A percentile compares a stretch with the other conserved stretches of the same genome.
Evolutionary conservation across 2,888 invertebrate species (phyloP).

Genomic region (Leptarthrus brevirostris): DNA sequence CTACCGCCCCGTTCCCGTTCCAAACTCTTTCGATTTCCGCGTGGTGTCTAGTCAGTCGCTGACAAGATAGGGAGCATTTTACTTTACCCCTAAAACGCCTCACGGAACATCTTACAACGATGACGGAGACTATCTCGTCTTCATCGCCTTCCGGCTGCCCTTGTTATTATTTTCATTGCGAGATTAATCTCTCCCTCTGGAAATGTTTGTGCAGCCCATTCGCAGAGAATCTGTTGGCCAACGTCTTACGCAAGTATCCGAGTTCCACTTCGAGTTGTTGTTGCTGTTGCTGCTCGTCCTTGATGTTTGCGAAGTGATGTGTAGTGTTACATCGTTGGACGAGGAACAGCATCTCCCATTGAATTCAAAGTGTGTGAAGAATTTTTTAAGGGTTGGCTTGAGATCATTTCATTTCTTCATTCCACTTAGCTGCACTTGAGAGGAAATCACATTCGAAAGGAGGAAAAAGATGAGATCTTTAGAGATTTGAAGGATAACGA

Average conservation of each 20-base stretch:
- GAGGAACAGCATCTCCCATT: background rate
- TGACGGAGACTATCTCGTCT: constrained; percentile 2
- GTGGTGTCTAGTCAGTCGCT: constrained; percentile 29
- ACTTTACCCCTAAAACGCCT: background rate
- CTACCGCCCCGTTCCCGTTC: background rate
- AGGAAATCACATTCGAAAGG: constrained; percentile 30
- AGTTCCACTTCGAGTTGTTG: background rate
- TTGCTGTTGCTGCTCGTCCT: background rate
- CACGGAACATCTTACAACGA: background rate
- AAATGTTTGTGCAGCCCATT: constrained; percentile 36
- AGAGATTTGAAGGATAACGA: constrained; percentile 25
- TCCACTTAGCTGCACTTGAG: constrained; percentile 42
- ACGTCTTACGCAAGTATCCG: background rate
- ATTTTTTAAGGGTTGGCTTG: constrained; percentile 14
- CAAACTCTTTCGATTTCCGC: constrained; percentile 16
- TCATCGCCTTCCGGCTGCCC: constrained; percentile 25
- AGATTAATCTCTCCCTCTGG: constrained; percentile 46
- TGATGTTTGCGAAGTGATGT: background rate
- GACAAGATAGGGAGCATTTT: background rate
- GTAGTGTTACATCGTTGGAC: background rate
- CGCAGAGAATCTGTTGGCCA: constrained; percentile 21
- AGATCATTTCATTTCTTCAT: constrained; percentile 38
- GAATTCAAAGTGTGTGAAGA: constrained; percentile 28
- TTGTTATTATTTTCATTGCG: constrained; percentile 47
- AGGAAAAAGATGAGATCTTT: constrained; percentile 26